Evolutionary conservation across 1,140 invertebrate species (phyloP).

Genomic region (Maniola jurtina): DNA sequence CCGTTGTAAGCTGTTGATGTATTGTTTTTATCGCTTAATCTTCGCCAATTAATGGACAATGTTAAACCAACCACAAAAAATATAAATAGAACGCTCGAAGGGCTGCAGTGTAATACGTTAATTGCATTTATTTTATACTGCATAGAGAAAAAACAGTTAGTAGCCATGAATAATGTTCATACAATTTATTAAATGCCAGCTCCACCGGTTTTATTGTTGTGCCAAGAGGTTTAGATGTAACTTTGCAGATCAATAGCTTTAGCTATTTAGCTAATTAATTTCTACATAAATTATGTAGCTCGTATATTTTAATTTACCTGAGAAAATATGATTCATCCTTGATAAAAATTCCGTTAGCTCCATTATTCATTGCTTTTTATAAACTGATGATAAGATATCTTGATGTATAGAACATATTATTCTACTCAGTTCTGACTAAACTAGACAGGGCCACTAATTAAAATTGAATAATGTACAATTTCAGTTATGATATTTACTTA

Average conservation of each 20-base stretch:
- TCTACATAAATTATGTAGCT: not conserved
- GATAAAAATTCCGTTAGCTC: conserved; percentile 10
- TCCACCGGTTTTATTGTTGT: conserved; percentile 29
- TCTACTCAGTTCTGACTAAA: no score
- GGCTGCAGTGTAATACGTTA: conserved; percentile 42
- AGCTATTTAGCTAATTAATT: conserved; percentile 9
- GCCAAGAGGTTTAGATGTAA: conserved; percentile 13
- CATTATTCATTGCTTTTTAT: not conserved
- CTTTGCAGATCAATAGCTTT: conserved; percentile 6
- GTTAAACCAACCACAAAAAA: conserved; percentile 42
- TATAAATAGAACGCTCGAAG: conserved; percentile 35
- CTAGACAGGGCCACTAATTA: no score
- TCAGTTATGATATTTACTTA: no score
- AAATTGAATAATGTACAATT: no score
- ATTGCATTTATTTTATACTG: conserved; percentile 51
- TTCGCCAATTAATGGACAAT: conserved; percentile 47
- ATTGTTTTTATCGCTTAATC: conserved; percentile 47
- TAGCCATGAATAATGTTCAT: conserved; percentile 43
- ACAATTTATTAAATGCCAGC: conserved; percentile 54
- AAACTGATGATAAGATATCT: not conserved
- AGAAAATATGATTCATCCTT: conserved; percentile 3
- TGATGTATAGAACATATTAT: not conserved
- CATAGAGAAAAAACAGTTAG: conserved; percentile 48
- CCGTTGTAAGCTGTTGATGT: conserved; percentile 40
- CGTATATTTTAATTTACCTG: conserved; percentile 1